These are phyloP conservation scores for Circaetus gallicus DNA, from an alignment of 2,113 vertebrate species.

Conservation along the genomic window DNA sequence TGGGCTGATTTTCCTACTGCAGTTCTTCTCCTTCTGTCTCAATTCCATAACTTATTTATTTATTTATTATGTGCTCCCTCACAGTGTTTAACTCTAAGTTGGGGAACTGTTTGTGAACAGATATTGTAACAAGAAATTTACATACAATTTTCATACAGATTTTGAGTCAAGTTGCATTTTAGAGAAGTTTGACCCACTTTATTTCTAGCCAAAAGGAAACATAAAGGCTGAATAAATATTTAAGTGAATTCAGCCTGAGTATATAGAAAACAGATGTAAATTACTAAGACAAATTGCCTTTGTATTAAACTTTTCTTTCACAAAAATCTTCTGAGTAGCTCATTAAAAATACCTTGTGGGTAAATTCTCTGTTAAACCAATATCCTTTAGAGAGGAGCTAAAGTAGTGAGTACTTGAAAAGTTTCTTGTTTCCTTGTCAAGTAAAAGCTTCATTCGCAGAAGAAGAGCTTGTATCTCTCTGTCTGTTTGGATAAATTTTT, in stretches of 20 bases:
- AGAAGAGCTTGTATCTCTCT: neutral
- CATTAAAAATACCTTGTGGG: constrained; percentile 43
- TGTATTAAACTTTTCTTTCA: constrained; percentile 32
- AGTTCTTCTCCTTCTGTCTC: neutral
- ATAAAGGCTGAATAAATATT: constrained; percentile 42
- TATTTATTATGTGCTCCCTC: neutral
- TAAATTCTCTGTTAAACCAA: constrained; percentile 16
- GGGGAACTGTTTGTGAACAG: neutral
- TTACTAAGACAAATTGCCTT: constrained; percentile 35
- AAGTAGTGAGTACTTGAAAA: neutral
- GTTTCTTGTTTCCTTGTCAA: neutral
- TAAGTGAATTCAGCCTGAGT: constrained; percentile 19
- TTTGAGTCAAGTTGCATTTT: constrained; percentile 8
- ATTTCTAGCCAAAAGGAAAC: constrained; percentile 41
- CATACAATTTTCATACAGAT: neutral
- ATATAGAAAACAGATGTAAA: constrained; percentile 46
- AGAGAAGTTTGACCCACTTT: constrained; percentile 10
- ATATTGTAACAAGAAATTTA: neutral
- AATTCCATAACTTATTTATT: neutral
- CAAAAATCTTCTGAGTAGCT: neutral
- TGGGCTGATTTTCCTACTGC: neutral
- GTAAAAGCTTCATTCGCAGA: neutral
- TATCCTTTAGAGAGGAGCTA: neutral
- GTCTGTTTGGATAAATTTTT: neutral
- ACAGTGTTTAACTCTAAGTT: neutral